These are phyloP conservation scores for Excalfactoria chinensis DNA, from an alignment of 2,113 vertebrate genomes.

Conservation along the genomic window DNA sequence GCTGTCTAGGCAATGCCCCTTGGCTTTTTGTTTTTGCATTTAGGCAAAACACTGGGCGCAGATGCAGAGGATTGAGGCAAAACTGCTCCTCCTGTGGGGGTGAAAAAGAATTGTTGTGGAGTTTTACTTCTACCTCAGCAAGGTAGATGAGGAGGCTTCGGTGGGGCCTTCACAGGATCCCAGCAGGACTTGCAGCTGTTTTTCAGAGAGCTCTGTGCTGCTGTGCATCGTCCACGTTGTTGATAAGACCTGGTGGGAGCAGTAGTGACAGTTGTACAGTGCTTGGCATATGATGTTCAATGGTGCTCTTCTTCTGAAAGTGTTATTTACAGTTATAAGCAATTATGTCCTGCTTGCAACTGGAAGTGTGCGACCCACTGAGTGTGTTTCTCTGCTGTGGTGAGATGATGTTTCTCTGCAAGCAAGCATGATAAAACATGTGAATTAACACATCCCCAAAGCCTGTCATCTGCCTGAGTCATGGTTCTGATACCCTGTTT, in stretches of 20 bases:
- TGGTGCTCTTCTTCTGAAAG: neutral
- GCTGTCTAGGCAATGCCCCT: rapidly evolving
- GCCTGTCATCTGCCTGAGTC: slow-evolving; percentile 46
- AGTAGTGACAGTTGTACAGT: rapidly evolving
- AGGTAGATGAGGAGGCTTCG: neutral
- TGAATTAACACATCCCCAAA: slow-evolving; percentile 44
- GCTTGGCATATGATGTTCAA: rapidly evolving
- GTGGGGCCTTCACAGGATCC: neutral
- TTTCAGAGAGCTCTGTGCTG: neutral
- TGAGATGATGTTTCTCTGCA: neutral
- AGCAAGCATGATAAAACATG: neutral
- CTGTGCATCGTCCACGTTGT: neutral
- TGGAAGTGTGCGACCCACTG: neutral
- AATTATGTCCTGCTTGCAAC: neutral
- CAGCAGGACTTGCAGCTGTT: neutral
- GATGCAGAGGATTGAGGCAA: neutral
- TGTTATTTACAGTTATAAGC: neutral
- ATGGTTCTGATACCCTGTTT: slow-evolving; percentile 40
- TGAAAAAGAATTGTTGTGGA: neutral
- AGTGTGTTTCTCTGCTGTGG: neutral
- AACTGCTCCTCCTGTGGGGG: neutral
- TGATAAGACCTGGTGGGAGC: rapidly evolving
- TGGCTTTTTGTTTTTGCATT: rapidly evolving
- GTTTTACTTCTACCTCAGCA: neutral
- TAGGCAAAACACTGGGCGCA: neutral